These are phyloP conservation scores for Procambarus clarkii DNA, from an alignment of 1,140 invertebrate genomes.

Conservation along the genomic window DNA sequence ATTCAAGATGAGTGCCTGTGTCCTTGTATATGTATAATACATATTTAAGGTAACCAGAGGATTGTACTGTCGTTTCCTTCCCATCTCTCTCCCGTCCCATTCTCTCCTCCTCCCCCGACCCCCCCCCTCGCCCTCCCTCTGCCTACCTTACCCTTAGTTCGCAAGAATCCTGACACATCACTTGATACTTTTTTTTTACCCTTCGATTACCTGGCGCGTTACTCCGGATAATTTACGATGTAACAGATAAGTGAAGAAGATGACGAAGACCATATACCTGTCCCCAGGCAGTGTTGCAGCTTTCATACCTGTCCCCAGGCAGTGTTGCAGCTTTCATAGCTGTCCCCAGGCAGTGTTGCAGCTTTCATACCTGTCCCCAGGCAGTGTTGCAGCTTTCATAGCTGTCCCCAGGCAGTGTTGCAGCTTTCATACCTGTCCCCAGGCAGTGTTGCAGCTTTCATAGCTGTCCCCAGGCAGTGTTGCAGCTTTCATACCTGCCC, in stretches of 20 bases:
- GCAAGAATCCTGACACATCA: conserved; percentile 35
- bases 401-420: background rate
- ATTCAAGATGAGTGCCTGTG: too few relatives aligned
- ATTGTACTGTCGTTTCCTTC: too few relatives aligned
- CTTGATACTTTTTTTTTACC: conserved; percentile 14
- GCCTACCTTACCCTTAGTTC: conserved; percentile 7
- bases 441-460: background rate
- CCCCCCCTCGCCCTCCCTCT: background rate
- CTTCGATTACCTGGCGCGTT: conserved; percentile 19
- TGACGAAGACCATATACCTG: conserved; percentile 25
- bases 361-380: background rate
- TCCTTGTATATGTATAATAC: too few relatives aligned
- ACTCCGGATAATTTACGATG: conserved; percentile 22
- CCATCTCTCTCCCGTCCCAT: background rate
- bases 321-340: too few relatives aligned
- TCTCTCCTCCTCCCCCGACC: background rate
- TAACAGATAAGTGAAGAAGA: conserved; percentile 23
- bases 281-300: background rate
- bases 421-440: background rate
- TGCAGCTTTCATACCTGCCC: background rate
- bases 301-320: background rate
- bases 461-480: background rate
- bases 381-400: background rate
- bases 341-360: background rate
- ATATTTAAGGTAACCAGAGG: too few relatives aligned